Conservation (phyloP, 1,140 invertebrate species). For the Brachionus paranguensis region DNA sequence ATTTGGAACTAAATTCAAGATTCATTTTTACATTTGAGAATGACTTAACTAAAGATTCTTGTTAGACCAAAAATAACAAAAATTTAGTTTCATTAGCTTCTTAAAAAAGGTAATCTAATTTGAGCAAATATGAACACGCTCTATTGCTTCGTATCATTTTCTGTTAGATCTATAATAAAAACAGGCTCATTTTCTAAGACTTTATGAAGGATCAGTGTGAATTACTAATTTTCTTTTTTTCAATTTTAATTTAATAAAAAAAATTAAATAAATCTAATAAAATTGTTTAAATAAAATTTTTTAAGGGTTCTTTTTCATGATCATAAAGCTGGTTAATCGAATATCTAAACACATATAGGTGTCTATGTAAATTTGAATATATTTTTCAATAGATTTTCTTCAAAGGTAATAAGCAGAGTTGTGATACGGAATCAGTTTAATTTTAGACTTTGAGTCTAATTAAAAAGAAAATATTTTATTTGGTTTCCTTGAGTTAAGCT, state of each 20-base stretch:
- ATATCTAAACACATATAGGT: neutral
- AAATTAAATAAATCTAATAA: neutral
- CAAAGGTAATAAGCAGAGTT: neutral
- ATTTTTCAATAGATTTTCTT: neutral
- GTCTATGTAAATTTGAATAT: neutral
- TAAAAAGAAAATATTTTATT: neutral
- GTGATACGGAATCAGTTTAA: neutral
- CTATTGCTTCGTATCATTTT: neutral
- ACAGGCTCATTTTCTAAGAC: neutral
- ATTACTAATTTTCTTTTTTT: neutral
- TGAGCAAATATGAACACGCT: neutral
- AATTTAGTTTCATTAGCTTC: neutral
- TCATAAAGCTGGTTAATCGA: neutral
- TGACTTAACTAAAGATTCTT: neutral
- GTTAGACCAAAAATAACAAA: neutral
- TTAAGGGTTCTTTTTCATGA: neutral
- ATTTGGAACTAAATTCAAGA: neutral
- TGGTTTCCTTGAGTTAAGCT: neutral
- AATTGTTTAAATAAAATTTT: neutral
- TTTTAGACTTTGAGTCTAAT: neutral
- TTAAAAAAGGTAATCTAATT: neutral
- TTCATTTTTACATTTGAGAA: neutral
- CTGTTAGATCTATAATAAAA: neutral
- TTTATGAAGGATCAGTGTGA: neutral
- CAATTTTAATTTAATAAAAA: neutral